Evolutionary conservation across 2,888 invertebrate species (phyloP).

Genomic region (Xestoiulus laeticollis): DNA sequence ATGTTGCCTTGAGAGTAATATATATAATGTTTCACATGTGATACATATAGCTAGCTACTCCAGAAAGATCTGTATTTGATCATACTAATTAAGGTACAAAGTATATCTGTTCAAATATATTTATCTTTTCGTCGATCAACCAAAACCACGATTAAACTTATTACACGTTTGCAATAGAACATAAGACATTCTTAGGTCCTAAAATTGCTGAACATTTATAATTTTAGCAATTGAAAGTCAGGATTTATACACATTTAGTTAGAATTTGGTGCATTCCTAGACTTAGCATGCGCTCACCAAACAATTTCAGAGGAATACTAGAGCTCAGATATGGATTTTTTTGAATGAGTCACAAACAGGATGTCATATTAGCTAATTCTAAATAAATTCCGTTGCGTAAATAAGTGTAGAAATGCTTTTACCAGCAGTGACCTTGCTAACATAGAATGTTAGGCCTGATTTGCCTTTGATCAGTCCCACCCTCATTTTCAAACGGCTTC

Average conservation of each 20-base stretch:
- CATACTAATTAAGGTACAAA: background rate
- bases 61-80: background rate
- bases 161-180: too few species aligned
- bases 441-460: constrained; percentile 40
- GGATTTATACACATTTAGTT: background rate
- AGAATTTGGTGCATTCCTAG: background rate
- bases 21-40: background rate
- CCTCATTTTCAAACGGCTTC: constrained; percentile 13
- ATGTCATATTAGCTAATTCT: background rate
- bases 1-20: background rate
- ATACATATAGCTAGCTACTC: background rate
- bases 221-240: background rate
- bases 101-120: background rate
- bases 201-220: background rate
- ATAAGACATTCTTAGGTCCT: too few species aligned
- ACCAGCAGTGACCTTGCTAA: constrained; percentile 32
- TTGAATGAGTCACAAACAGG: background rate
- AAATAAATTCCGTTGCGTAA: background rate
- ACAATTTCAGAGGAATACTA: background rate
- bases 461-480: constrained; percentile 35
- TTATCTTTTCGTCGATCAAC: background rate
- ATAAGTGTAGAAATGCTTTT: background rate
- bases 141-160: background rate
- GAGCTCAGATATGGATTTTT: too few species aligned
- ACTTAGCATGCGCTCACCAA: background rate